Percentiles rank a stretch among this genome's conserved stretches.
Conservation (phyloP, 1,140 invertebrate species). For the Druon quercuslanigerum region DNA sequence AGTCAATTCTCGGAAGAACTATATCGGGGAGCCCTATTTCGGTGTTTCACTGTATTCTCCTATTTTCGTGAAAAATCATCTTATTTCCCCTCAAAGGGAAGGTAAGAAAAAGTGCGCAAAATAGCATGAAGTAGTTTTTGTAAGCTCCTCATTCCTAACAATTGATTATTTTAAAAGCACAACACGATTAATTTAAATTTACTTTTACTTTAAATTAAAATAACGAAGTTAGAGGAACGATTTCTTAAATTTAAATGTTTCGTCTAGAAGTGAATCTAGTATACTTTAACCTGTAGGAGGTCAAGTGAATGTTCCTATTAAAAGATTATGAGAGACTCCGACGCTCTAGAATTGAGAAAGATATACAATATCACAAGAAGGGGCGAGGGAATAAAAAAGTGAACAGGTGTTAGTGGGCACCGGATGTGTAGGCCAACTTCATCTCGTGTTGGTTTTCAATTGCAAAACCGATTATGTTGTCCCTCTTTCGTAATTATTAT, state of each 20-base stretch:
- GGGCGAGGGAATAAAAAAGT: neutral
- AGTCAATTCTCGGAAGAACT: too few relatives aligned
- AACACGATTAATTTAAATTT: too few relatives aligned
- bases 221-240: too few relatives aligned
- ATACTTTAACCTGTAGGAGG: neutral
- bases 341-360: slow-evolving; percentile 18
- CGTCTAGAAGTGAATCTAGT: neutral
- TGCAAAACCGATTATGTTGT: slow-evolving; percentile 2
- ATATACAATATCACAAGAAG: neutral
- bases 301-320: slow-evolving; percentile 7
- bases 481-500: slow-evolving; percentile 25
- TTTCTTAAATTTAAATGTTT: neutral
- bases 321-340: slow-evolving; percentile 4
- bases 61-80: too few relatives aligned
- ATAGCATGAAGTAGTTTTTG: too few relatives aligned
- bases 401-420: slow-evolving; percentile 16
- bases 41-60: too few relatives aligned
- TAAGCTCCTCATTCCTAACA: too few relatives aligned
- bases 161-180: too few relatives aligned
- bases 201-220: too few relatives aligned
- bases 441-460: slow-evolving; percentile 18
- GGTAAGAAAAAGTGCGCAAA: too few relatives aligned
- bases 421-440: slow-evolving; percentile 25
- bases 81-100: too few relatives aligned
- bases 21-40: too few relatives aligned